Evolutionary conservation across 2,888 invertebrate genomes (phyloP).

Genomic region (Drosophila robusta): DNA sequence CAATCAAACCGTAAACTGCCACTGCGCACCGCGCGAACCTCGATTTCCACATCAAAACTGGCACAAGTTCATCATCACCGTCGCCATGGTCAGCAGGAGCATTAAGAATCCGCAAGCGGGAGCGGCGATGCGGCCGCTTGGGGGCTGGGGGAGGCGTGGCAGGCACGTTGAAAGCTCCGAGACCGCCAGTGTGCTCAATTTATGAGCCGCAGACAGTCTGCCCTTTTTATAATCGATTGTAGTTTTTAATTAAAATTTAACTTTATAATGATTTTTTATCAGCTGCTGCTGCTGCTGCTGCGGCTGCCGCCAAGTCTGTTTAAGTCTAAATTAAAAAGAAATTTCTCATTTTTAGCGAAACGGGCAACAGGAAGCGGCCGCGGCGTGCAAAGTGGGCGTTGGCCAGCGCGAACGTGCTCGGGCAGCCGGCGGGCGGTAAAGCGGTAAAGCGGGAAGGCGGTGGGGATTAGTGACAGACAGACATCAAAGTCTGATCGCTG

Average conservation of each 20-base stretch:
- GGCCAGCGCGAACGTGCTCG: constrained; percentile 56
- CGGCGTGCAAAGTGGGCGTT: constrained; percentile 72
- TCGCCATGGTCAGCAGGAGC: not conserved
- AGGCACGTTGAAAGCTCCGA: constrained; percentile 70
- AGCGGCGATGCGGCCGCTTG: not conserved
- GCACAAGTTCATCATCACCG: constrained; percentile 78
- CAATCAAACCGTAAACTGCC: constrained; percentile 66
- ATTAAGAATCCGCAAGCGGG: not conserved
- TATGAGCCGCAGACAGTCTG: constrained; percentile 78
- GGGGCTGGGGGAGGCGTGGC: constrained; percentile 46
- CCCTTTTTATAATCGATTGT: constrained; percentile 71
- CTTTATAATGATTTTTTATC: constrained; percentile 84
- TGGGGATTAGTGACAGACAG: constrained; percentile 37
- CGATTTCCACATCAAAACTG: constrained; percentile 59
- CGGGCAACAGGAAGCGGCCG: constrained; percentile 65
- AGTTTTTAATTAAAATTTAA: constrained; percentile 84
- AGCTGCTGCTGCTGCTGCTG: constrained; percentile 67
- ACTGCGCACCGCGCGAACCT: constrained; percentile 59
- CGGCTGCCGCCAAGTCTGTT: constrained; percentile 41
- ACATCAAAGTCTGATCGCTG: constrained; percentile 44
- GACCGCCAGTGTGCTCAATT: constrained; percentile 71
- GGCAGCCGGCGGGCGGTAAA: constrained; percentile 4
- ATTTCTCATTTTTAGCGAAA: constrained; percentile 77
- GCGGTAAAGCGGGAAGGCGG: not conserved
- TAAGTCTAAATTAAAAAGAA: constrained; percentile 83